Evolutionary conservation across 2,113 vertebrate genomes (phyloP), one percentile per base, ranked within the genome.

Genomic region (Aspiorhynchus laticeps): DNA sequence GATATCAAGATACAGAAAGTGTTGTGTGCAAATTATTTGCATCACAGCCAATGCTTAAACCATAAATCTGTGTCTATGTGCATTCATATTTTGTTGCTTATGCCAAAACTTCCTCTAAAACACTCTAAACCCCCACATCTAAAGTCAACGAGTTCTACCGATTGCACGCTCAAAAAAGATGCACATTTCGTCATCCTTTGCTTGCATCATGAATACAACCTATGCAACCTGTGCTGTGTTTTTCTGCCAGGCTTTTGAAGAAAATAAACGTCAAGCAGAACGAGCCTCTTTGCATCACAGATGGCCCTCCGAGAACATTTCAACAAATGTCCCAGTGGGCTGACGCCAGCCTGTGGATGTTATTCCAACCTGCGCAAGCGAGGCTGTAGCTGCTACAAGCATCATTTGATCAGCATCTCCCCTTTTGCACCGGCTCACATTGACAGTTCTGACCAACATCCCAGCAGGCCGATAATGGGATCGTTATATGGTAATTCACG

Each of bases 401-500:
- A 65, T 10, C n/a, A 83, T 88, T 17, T 78, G 21, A 33, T 48
- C 28, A 46, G 56, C 31, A 81, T 69, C 61, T 82, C 59, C 83
- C 8, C 6, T 69, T 76, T 46, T 74, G 71, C 48, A 43, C 19
- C 41, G 61, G 76, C 36, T 61, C 24, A 0, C n/a, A 73, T n/a
- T 63, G 48, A 36, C 65, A 41, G 79, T 11, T 83, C 46, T 78
- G 69, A 56, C 71, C 36, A 79, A 83, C 41, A 51, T 65, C 65
- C 84, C 78, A 77, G 77, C 88, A 87, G 88, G 88, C 82, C 46
- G 4, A 15, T 69, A 28, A 76, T 63, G 26, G 80, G 38, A 83
- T 67, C 56, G 14, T 48, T 83, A 85, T 67, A 85, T 75, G 75
- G 56, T 89, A 83, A 83, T 21, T 21, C 15, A 17, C 28, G 46